A percentile compares a stretch with the other conserved stretches of the same genome.
phyloP scores from a whole-genome alignment of 2,113 vertebrate genomes.

The Oryzias woworae region DNA sequence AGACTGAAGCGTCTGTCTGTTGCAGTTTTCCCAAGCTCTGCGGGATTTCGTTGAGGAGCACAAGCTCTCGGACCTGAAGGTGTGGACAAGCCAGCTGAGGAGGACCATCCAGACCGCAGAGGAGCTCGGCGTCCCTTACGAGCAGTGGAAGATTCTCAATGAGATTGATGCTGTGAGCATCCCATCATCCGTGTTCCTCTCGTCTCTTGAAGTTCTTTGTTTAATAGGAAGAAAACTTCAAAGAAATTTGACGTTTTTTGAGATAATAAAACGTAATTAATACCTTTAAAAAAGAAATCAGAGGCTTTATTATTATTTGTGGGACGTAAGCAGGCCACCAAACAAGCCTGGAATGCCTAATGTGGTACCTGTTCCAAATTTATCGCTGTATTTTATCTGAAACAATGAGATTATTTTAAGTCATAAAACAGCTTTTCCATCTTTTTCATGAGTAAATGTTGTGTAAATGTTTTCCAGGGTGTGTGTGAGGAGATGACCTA shows the following conservation, averaged over 20 bases:
- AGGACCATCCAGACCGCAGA: slow-evolving; percentile 96
- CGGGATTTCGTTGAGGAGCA: slow-evolving; percentile 88
- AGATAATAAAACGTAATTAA: too few species aligned
- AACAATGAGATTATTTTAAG: too few species aligned
- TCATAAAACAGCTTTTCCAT: neutral
- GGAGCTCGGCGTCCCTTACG: slow-evolving; percentile 87
- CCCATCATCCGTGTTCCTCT: neutral
- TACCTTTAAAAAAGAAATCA: too few species aligned
- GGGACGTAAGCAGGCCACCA: too few species aligned
- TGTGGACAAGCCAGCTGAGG: slow-evolving; percentile 97
- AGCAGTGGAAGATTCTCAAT: slow-evolving; percentile 98
- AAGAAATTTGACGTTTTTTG: neutral
- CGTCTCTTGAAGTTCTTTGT: neutral
- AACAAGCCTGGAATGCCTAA: too few species aligned
- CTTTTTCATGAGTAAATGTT: neutral
- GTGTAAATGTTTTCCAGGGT: slow-evolving; percentile 75
- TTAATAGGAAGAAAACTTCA: neutral
- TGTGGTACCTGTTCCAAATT: too few species aligned
- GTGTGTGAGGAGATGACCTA: slow-evolving; percentile 98
- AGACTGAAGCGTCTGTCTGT: slow-evolving; percentile 1
- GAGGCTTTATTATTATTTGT: too few species aligned
- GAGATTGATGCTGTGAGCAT: slow-evolving; percentile 93
- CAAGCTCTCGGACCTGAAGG: slow-evolving; percentile 88
- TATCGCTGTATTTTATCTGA: too few species aligned
- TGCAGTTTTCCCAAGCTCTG: slow-evolving; percentile 85